These are phyloP conservation scores for Boleophthalmus pectinirostris DNA, from an alignment of 2,113 vertebrate species.

Conservation along the genomic window DNA sequence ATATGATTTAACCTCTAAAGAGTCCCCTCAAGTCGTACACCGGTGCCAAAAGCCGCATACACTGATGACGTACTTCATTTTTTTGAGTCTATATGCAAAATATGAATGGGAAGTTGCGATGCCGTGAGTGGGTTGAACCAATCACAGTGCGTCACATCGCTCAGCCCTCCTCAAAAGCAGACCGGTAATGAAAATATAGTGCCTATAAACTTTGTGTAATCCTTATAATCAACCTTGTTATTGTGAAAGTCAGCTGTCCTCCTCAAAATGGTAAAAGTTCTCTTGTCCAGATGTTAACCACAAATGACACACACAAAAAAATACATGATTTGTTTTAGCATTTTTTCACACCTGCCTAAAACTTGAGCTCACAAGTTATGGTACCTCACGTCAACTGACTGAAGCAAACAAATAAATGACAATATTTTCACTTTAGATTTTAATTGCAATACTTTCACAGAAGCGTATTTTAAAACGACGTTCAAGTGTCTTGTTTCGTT, in stretches of 20 bases:
- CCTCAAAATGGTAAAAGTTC: neutral
- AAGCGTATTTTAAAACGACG: neutral
- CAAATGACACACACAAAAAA: too few relatives aligned
- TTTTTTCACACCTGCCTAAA: constrained; percentile 9
- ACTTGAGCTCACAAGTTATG: neutral
- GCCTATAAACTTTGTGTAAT: neutral
- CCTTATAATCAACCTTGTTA: neutral
- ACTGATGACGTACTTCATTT: constrained; percentile 38
- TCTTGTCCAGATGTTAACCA: too few relatives aligned
- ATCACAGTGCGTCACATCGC: neutral
- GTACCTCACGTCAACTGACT: constrained; percentile 15
- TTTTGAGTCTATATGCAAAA: too few relatives aligned
- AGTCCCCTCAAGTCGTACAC: constrained; percentile 56
- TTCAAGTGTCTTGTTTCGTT: neutral
- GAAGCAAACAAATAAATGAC: constrained; percentile 8
- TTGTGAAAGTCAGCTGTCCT: neutral
- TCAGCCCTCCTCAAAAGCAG: neutral
- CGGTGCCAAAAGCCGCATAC: constrained; percentile 40
- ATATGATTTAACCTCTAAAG: constrained; percentile 75
- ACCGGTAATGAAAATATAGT: neutral
- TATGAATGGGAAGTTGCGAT: too few relatives aligned
- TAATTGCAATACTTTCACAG: neutral
- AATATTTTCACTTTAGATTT: neutral
- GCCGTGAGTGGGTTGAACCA: neutral
- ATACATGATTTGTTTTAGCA: neutral